These are phyloP conservation scores for Meriones unguiculatus DNA, from an alignment of 2,113 vertebrate genomes.

Conservation along the genomic window DNA sequence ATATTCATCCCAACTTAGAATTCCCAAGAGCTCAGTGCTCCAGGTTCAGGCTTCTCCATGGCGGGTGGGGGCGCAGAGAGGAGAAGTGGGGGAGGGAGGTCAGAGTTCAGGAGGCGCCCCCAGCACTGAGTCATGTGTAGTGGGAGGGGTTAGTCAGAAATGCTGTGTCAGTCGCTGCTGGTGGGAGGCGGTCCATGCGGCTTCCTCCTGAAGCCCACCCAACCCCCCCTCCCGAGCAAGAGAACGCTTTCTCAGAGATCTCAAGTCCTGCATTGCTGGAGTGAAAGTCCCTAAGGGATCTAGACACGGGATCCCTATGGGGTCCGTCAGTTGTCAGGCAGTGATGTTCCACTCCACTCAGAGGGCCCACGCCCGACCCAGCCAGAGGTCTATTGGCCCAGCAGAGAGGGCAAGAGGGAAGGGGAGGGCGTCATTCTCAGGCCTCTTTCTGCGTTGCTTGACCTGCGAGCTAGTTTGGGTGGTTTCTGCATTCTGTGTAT, in stretches of 20 bases:
- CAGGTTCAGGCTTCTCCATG: rapidly evolving
- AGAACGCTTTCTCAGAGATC: background rate
- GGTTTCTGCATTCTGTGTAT: rapidly evolving
- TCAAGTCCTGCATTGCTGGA: background rate
- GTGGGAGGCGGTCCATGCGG: background rate
- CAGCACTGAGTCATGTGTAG: background rate
- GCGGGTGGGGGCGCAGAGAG: too few species aligned
- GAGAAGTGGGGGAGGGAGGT: background rate
- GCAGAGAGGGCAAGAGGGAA: background rate
- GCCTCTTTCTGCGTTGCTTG: background rate
- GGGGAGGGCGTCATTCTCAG: background rate
- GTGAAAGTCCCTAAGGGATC: background rate
- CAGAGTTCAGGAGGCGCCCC: background rate
- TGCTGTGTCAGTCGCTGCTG: too few species aligned
- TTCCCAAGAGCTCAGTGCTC: background rate
- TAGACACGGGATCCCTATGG: background rate
- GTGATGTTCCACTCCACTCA: background rate
- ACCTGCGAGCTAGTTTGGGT: background rate
- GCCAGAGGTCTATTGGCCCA: background rate
- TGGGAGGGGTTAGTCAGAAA: background rate
- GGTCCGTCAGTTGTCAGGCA: background rate
- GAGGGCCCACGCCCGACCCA: background rate
- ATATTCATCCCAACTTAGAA: background rate
- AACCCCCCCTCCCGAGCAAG: background rate
- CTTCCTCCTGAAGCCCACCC: background rate